Evolutionary conservation across 1,140 invertebrate species (phyloP), one percentile per base, ranked within the genome.

Genomic region (Drosophila nebulosa): DNA sequence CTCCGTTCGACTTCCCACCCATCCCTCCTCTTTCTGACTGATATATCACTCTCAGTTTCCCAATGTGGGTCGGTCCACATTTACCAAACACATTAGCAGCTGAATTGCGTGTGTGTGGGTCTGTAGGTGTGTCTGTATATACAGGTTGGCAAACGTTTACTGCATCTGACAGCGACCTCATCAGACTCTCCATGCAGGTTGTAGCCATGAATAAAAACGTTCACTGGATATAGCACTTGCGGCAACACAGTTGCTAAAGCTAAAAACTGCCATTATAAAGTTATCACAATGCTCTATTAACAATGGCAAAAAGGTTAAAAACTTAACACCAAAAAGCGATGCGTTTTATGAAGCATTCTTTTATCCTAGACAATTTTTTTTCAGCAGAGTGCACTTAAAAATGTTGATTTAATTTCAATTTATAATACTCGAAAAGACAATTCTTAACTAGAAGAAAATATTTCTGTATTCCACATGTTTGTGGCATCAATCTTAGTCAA

Each of bases 11-110:
- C 22, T 36, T 18, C 18, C 62, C 30, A 2, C 10, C 30, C 10
- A 4, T 30, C 7, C 7, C 10, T 0, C 39, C 16, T 2, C 39
- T 6, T 6, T 46, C 26, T 27, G 52, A 10, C 63, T 46, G 64
- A 36, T 58, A 39, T 30, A 27, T 36, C 32, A 36, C 58, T 67
- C 58, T 67, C 42, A 39, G 26, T 24, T 22, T 35, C 35, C 58
- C 39, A 56, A 60, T 72, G 26, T 72, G 26, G 26, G 7, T 30
- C 52, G 30, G 30, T 7, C 36, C 52, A 60, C 64, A 36, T 74
- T 62, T 60, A 74, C 27, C 79, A 81, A 83, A 78, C 70, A 61
- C 63, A 74, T 81, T 79, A 74, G 53, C 58, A 30, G 61, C 35
- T 36, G 62, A 56, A 42, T 61, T 59, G 63, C 3, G 39, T 46